Base-by-base conservation (phyloP, 2,113 vertebrate genomes). In the Archilochus colubris region DNA sequence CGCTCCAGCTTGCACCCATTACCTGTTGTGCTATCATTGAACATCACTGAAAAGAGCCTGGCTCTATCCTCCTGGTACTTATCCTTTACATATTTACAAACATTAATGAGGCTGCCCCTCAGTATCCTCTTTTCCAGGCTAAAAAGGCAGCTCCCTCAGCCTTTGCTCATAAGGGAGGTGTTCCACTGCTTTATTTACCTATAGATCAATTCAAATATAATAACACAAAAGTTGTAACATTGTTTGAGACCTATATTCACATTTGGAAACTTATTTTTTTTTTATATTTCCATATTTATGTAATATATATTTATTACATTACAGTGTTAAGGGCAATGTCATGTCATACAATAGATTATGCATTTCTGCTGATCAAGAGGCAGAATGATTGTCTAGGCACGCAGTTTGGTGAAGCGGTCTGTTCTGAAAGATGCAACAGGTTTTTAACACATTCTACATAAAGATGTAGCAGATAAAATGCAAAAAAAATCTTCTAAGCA, bases 161-260 rank as follows among this genome's bases (percentile, higher is more conserved):
- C 40, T 40, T 40, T 40, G 11, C 40, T 40, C 40, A 40, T 40
- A 40, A 40, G 40, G 40, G 40, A 40, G 40, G 12, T 40, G 11
- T 40, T 40, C 40, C 40, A 40, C 40, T 40, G 40, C 40, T 40
- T 40, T 40, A 40, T 40, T 40, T 90, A 81, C 23, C 23, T 62
- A 54, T 25, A 74, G 91, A 91, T 61, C 16, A 89, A 88, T 74
- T 88, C 66, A 83, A 83, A 86, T 46, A 25, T 80, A 76, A 86
- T 69, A 59, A 66, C 80, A 92, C 53, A 73, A 88, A 94, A n/a
- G 43, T 87, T 82, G 82, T n/a, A 87, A 82, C 44, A 75, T 33
- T 38, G 31, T 53, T 85, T 82, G 54, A 92, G 36, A 17, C 27
- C 18, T 67, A 53, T 18, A 54, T 76, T 70, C 87, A 48, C 48